Percentiles rank a stretch among this genome's conserved stretches.
Evolutionary conservation across 64 coral and sea anemone species (phyloP).

Genomic region (Pocillopora damicornis): DNA sequence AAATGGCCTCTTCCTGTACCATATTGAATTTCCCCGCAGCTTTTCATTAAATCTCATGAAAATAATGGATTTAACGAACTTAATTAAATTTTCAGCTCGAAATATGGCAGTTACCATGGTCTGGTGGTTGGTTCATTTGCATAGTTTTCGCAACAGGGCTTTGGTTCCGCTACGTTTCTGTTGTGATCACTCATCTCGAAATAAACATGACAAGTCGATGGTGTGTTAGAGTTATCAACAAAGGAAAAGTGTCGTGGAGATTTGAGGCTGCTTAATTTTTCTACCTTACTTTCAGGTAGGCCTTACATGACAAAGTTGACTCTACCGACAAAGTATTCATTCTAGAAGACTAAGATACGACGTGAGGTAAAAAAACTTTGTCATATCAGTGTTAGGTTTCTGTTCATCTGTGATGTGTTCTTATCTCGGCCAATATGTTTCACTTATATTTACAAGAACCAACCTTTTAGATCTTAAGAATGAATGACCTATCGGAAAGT

Average conservation of each 20-base stretch:
- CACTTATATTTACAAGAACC: too few species aligned
- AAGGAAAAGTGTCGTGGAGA: neutral
- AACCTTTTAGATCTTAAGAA: too few species aligned
- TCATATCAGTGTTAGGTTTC: neutral
- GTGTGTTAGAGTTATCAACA: neutral
- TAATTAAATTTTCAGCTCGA: slow-evolving; percentile 24
- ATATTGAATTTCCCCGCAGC: neutral
- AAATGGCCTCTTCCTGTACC: neutral
- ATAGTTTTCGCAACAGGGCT: neutral
- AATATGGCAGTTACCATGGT: neutral
- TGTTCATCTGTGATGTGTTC: neutral
- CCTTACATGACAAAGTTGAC: neutral
- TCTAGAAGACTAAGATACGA: neutral
- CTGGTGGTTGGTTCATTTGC: neutral
- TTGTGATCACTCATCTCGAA: slow-evolving; percentile 4
- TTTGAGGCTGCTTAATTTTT: neutral
- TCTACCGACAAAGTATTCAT: too few species aligned
- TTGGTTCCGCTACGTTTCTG: neutral
- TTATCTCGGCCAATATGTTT: too few species aligned
- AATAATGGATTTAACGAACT: neutral
- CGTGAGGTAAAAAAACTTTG: neutral
- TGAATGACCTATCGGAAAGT: too few species aligned
- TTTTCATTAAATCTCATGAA: neutral
- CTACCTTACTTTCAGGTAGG: neutral
- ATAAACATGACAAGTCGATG: neutral